Conservation (phyloP, 2,888 invertebrate genomes). For the Tachina lurida region DNA sequence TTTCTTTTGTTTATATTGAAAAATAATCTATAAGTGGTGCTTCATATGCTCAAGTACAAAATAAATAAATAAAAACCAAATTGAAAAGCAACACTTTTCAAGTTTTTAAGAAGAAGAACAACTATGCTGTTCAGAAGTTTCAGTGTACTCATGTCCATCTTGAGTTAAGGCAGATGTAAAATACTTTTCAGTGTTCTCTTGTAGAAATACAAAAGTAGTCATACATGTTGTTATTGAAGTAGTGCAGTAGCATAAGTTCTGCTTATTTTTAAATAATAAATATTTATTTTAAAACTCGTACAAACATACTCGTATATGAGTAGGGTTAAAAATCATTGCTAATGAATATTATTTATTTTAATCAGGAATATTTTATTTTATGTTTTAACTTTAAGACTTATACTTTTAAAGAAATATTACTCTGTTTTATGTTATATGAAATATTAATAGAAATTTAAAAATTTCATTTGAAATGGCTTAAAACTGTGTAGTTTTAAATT, state of each 20-base stretch:
- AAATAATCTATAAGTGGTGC: constrained; percentile 39
- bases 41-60: constrained; percentile 41
- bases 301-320: not conserved
- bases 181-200: constrained; percentile 21
- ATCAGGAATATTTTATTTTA: too few relatives aligned
- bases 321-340: not conserved
- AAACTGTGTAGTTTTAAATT: too few relatives aligned
- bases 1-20: constrained; percentile 16
- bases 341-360: not conserved
- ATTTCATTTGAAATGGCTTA: too few relatives aligned
- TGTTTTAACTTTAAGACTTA: too few relatives aligned
- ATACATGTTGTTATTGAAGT: constrained; percentile 20
- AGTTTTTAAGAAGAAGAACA: not conserved
- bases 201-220: constrained; percentile 2
- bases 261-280: not conserved
- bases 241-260: too few relatives aligned
- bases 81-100: constrained; percentile 34
- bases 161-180: not conserved
- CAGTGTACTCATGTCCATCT: not conserved
- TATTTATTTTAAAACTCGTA: constrained; percentile 1
- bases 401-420: too few relatives aligned
- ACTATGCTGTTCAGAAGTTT: constrained; percentile 13
- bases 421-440: too few relatives aligned
- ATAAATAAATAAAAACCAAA: constrained; percentile 39
- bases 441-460: too few relatives aligned